phyloP scores from a whole-genome alignment of 2,113 vertebrate genomes.

The Malaclemys terrapin region DNA sequence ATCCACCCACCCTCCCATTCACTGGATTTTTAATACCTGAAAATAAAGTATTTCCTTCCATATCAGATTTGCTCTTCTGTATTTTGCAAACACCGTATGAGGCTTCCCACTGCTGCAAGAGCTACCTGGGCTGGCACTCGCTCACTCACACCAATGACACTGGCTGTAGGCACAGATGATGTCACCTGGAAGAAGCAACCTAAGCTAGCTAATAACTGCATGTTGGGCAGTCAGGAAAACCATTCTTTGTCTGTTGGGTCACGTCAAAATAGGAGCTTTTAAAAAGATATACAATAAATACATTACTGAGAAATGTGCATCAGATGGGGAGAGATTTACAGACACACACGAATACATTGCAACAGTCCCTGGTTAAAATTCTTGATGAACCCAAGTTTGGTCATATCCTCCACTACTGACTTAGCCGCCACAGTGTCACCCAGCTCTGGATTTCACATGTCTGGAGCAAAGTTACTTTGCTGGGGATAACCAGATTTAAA shows the following conservation, averaged over 20 bases:
- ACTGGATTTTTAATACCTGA: rapidly evolving
- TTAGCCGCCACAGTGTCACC: rapidly evolving
- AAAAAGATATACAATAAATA: rapidly evolving
- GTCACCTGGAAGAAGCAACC: too few species aligned
- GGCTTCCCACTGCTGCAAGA: not conserved
- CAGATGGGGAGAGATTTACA: not conserved
- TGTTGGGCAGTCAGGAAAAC: not conserved
- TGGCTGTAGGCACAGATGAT: too few species aligned
- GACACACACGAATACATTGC: rapidly evolving
- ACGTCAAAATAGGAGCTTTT: rapidly evolving
- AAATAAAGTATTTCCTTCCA: not conserved
- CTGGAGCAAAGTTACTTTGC: constrained; percentile 2
- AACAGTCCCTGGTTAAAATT: not conserved
- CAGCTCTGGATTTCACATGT: not conserved
- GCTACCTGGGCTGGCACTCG: not conserved
- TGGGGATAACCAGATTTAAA: not conserved
- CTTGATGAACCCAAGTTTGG: not conserved
- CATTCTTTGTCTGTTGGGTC: rapidly evolving
- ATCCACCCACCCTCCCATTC: not conserved
- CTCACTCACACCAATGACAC: not conserved
- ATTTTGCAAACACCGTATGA: rapidly evolving
- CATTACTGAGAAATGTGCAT: not conserved
- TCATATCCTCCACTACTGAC: not conserved
- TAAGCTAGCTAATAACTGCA: not conserved
- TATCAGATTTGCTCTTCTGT: not conserved